Evolutionary conservation across 2,797 vertebrate genomes (phyloP), one percentile per base, ranked within the genome.

Genomic region (Pseudochaenichthys georgianus): DNA sequence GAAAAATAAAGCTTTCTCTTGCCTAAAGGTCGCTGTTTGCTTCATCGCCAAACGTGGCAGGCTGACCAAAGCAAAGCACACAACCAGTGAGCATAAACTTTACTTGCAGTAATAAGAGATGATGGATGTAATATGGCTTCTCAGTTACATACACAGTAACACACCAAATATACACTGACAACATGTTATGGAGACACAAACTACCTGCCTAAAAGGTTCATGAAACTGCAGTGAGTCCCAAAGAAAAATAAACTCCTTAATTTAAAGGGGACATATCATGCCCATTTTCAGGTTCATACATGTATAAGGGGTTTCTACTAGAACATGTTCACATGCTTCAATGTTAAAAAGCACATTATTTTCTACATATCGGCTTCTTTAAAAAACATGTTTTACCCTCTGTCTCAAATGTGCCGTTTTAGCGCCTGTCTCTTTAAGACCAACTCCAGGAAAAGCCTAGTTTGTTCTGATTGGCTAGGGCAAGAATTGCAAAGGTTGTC

Each of bases 1-100:
- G 82, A 95, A 95, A 95, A 95, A 95, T 95, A 95, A 94, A 94
- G 90, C 87, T 89, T 92, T 92, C 86, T 87, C 70, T 77, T 71
- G 75, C 82, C 90, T 90, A 93, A 90, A 94, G 86, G 84, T 91
- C 86, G 83, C 79, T 45, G 75, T 90, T 89, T 80, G 90, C 83
- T 79, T 87, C 63, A 77, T 88, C 82, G 80, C 70, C 86, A 91
- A 28, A 28, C 80, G 84, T 64, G 77, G 83, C 86, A 90, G 89
- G 87, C 86, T 41, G 86, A 87, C 88, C 87, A 92, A 70, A 83
- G 87, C 89, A 88, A 85, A 88, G 72, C 72, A 81, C 76, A 82
- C 76, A 81, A 91, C 75, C 86, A 70, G 69, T 75, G 64, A 75
- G 89, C 83, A 82, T 21, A 86, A 85, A 86, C 64, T 84, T 74